Percentiles rank a stretch among this genome's conserved stretches.
Conservation (phyloP, 2,113 vertebrate genomes). For the Myiagra hebetior region DNA sequence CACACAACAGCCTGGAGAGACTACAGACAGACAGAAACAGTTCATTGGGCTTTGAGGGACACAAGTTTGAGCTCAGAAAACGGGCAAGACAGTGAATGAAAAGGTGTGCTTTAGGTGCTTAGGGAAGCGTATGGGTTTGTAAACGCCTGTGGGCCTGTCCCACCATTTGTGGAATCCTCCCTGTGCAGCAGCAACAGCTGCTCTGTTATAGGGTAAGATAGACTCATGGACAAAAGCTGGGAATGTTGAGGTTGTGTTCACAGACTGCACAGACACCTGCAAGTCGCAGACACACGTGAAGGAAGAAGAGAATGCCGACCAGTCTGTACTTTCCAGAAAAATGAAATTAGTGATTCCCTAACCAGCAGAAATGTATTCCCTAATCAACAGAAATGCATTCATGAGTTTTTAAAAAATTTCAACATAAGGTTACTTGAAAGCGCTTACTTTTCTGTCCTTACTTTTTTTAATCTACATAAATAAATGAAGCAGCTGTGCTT, state of each 20-base stretch:
- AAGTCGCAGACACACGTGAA: rapidly evolving
- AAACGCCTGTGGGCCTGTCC: neutral
- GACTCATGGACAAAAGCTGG: neutral
- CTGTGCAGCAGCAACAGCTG: neutral
- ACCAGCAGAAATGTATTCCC: neutral
- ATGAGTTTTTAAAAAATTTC: neutral
- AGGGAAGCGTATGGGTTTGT: neutral
- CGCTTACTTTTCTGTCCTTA: neutral
- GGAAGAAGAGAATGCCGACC: neutral
- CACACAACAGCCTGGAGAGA: neutral
- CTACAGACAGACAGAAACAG: neutral
- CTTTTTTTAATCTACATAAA: neutral
- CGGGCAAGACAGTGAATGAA: neutral
- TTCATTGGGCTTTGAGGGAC: neutral
- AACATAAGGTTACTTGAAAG: neutral
- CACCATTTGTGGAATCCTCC: rapidly evolving
- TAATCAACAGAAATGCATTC: neutral
- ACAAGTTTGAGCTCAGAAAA: neutral
- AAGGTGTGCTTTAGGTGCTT: neutral
- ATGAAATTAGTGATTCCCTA: neutral
- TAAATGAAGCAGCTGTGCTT: neutral
- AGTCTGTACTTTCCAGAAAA: neutral
- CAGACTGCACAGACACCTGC: neutral
- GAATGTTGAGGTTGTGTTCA: neutral
- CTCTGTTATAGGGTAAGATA: neutral